Base-by-base conservation (phyloP, 2,888 invertebrate species). In the Julus scandinavius region DNA sequence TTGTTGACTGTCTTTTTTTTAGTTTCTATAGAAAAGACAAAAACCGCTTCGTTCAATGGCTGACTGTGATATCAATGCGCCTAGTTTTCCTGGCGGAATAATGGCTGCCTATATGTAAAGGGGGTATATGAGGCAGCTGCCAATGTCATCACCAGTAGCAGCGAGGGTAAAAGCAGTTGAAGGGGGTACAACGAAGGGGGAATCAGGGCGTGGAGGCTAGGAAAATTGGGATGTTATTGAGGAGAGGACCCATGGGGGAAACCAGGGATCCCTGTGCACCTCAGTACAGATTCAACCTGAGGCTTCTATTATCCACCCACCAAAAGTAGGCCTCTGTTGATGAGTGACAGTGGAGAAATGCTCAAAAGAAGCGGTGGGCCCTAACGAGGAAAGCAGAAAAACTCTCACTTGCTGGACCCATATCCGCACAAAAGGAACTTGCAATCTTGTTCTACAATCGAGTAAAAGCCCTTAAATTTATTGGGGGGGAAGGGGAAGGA, bases 101-200 rank as follows among this genome's bases (percentile, higher is more conserved):
- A 72, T 72, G 9, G 72, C 7, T 17, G 29, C 29, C 29, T 29
- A 5, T 63, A 63, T 5, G n/a, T 72, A 7, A 29, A 29, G 72
- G 72, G 72, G 72, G 72, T 29, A 72, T 72, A 29, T 29, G 72
- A 72, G n/a, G 72, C 72, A 72, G 72, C 72, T 72, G 72, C 72
- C 72, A 20, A 29, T 72, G 72, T 72, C 72, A 72, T 72, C 72
- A 72, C 72, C 72, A 29, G 72, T 72, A 72, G 72, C 72, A 72
- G 72, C 72, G 72, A 72, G 72, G 72, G 72, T 72, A 72, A 72
- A 72, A 72, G 72, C 72, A 72, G 72, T 72, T n/a, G n/a, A 20
- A 15, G 58, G 72, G 72, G 72, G 29, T 20, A 63, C n/a, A 20
- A 4, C 58, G 15, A 11, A 20, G 63, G 63, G 63, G 63, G 4